Percentiles rank a stretch among this genome's conserved stretches.
phyloP scores from a whole-genome alignment of 2,113 vertebrate genomes.

The Orycteropus afer region DNA sequence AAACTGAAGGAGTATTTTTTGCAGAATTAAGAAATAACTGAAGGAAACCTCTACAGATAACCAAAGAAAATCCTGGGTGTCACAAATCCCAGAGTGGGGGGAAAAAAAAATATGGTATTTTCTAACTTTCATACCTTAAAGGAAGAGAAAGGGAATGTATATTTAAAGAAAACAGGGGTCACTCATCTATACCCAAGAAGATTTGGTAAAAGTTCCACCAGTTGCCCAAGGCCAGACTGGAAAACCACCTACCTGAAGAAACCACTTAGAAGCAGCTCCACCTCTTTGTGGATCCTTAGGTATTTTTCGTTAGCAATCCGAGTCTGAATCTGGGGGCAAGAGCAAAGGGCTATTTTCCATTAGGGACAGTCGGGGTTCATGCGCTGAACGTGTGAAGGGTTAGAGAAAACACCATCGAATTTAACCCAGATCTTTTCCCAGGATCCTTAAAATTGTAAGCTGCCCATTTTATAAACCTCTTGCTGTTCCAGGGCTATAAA shows the following conservation, averaged over 20 bases:
- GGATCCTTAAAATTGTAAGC: neutral
- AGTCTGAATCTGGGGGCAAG: conserved; percentile 86
- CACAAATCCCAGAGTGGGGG: neutral
- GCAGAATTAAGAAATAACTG: conserved; percentile 1
- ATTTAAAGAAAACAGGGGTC: neutral
- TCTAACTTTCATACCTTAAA: neutral
- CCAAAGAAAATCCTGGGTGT: neutral
- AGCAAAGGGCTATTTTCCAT: neutral
- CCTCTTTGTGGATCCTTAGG: conserved; percentile 88
- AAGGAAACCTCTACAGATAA: conserved; percentile 14
- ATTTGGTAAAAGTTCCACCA: neutral
- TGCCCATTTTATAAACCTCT: neutral
- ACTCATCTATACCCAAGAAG: neutral
- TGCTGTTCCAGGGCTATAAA: too few species aligned
- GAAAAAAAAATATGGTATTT: conserved; percentile 4
- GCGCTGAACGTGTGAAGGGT: neutral
- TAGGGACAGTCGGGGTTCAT: neutral
- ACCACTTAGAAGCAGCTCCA: conserved; percentile 86
- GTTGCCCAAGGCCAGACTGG: neutral
- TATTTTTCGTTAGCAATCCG: conserved; percentile 90
- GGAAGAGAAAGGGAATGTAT: neutral
- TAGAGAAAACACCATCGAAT: neutral
- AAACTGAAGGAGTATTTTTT: neutral
- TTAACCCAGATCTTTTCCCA: neutral
- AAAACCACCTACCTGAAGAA: conserved; percentile 88